Percentiles rank a stretch among this genome's conserved stretches.
Evolutionary conservation across 2,888 invertebrate species (phyloP).

Genomic region (Scaptomyza cyrtandrae): DNA sequence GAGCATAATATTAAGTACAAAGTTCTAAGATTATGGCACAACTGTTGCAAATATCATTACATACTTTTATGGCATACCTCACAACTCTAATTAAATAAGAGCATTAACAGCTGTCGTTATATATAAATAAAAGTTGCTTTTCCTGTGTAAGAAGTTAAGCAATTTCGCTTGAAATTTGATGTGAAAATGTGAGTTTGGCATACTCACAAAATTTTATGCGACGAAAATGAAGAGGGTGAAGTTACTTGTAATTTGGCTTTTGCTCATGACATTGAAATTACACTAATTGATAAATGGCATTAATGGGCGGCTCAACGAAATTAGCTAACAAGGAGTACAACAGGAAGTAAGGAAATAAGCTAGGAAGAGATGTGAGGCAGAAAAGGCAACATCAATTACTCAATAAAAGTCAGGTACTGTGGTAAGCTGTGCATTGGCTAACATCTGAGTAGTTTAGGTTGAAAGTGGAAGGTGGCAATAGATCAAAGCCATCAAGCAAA

Average conservation of each 20-base stretch:
- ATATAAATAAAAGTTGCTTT: not conserved
- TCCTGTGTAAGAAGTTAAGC: slow-evolving; percentile 28
- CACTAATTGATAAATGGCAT: slow-evolving; percentile 44
- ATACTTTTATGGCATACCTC: not conserved
- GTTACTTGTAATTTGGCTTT: slow-evolving; percentile 8
- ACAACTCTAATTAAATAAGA: not conserved
- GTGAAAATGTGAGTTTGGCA: slow-evolving; percentile 4
- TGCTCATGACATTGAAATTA: slow-evolving; percentile 34
- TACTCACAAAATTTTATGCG: not conserved
- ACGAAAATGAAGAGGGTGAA: not conserved
- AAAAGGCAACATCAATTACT: slow-evolving; percentile 61
- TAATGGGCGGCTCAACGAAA: slow-evolving; percentile 14
- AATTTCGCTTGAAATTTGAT: slow-evolving; percentile 52
- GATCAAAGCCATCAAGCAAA: slow-evolving; percentile 63
- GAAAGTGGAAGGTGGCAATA: slow-evolving; percentile 9
- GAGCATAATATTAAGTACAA: no score
- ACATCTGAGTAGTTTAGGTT: not conserved
- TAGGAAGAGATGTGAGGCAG: not conserved
- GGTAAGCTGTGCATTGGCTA: slow-evolving; percentile 2
- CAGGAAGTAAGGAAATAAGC: not conserved
- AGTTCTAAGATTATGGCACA: no score
- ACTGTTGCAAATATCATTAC: no score
- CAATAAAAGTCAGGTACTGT: slow-evolving; percentile 49
- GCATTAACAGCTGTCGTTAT: not conserved
- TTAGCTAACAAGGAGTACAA: slow-evolving; percentile 13